Conservation (phyloP, 2,888 invertebrate genomes). For the Lasioglossum marginatum region DNA sequence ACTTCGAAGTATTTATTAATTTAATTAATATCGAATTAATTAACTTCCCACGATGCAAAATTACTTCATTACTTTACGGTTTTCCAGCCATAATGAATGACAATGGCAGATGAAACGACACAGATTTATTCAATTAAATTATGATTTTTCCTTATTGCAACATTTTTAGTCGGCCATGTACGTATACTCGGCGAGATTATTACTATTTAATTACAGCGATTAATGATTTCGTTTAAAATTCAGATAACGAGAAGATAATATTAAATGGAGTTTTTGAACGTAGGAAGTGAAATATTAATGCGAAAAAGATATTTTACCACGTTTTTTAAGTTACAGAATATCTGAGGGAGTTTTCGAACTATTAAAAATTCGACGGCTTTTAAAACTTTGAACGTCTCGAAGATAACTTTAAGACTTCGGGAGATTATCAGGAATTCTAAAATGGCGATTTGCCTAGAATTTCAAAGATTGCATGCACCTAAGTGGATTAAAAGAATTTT, state of each 20-base stretch:
- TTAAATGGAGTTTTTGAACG: neutral
- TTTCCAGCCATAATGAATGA: neutral
- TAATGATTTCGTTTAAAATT: neutral
- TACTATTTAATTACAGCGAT: neutral
- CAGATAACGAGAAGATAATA: neutral
- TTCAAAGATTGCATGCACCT: neutral
- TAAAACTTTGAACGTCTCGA: neutral
- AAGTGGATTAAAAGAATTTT: neutral
- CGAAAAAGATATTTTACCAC: neutral
- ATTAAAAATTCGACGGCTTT: constrained; percentile 5
- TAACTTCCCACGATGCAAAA: neutral
- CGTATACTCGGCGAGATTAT: neutral
- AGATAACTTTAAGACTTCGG: neutral
- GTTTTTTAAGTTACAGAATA: neutral
- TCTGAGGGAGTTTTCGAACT: neutral
- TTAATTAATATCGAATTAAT: neutral
- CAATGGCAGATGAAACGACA: neutral
- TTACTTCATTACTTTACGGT: neutral
- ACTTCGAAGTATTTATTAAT: neutral
- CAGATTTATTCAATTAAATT: neutral
- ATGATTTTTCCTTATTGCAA: neutral
- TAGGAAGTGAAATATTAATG: neutral
- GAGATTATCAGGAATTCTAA: neutral
- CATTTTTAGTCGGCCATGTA: neutral
- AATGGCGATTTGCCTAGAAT: neutral